Base-by-base conservation (phyloP, 2,113 vertebrate species). In the Craseonycteris thonglongyai region DNA sequence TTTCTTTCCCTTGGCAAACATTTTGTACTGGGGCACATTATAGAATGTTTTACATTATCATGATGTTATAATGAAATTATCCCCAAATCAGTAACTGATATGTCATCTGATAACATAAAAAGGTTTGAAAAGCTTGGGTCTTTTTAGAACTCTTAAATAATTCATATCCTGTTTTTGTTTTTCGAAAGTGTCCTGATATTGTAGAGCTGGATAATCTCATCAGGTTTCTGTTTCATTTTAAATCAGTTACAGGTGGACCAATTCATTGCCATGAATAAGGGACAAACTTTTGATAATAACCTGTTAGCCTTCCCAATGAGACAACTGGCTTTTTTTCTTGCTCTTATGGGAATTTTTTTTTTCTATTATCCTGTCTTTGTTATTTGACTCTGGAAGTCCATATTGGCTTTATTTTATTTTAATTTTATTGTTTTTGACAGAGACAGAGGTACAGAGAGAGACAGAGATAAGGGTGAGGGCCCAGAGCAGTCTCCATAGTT, bases 51-150 rank as follows among this genome's bases (percentile, higher is more conserved):
- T 97, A 94, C 59, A 94, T 92, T 92, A 93, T 92, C 90, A 96
- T 93, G 94, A 93, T 95, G 66, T 88, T 78, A 66, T 93, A 85
- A 96, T 92, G 95, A 96, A 96, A 89, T 93, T 93, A 91, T 97
- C 88, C 96, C 95, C 88, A 96, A 88, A 93, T 93, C 71, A 74
- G 95, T 79, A 87, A 91, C 81, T 88, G 80, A 79, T 92, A 11
- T 85, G 92, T 84, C 92, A 87, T 61, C 38, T 38, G 76, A 78
- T 92, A 81, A 65, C 74, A 84, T 90, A 94, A 96, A 87, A 83
- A 84, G 63, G 76, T 91, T 95, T 78, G 40, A 93, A 96, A 94
- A 94, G 49, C 61, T 30, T 63, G 45, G 14, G 38, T 95, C 42
- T 95, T 85, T 87, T 87, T 49, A 76, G 80, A 88, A 84, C 49